Percentiles rank a stretch among this genome's conserved stretches.
Evolutionary conservation across 2,113 vertebrate genomes (phyloP).

Genomic region (Epinephelus fuscoguttatus): DNA sequence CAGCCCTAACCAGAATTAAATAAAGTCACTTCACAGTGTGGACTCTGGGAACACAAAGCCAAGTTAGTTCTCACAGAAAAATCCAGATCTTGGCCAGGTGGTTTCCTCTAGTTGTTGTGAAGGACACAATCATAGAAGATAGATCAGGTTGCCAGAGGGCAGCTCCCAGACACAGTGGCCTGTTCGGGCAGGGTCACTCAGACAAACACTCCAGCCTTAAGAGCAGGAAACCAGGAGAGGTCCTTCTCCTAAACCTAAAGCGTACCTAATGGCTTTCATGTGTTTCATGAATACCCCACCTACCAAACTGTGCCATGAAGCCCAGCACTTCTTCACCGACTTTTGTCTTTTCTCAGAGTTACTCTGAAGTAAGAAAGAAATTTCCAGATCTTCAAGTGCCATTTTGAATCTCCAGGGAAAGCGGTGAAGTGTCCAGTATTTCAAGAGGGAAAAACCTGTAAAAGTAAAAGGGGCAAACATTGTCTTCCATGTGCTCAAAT

Average conservation of each 20-base stretch:
- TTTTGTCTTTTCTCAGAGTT: slow-evolving; percentile 35
- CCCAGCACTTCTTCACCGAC: slow-evolving; percentile 42
- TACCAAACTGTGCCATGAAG: slow-evolving; percentile 40
- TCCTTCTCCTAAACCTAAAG: slow-evolving; percentile 53
- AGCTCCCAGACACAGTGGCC: slow-evolving; percentile 57
- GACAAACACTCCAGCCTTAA: slow-evolving; percentile 69
- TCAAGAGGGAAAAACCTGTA: slow-evolving; percentile 8
- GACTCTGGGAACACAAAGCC: slow-evolving; percentile 68
- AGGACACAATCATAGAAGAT: slow-evolving; percentile 50
- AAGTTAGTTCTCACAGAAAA: slow-evolving; percentile 71
- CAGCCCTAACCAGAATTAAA: slow-evolving; percentile 1
- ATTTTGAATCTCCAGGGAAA: slow-evolving; percentile 27
- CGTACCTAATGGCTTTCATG: slow-evolving; percentile 71
- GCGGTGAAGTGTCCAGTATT: slow-evolving; percentile 21
- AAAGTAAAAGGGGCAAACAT: slow-evolving; percentile 10
- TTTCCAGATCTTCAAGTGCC: slow-evolving; percentile 11
- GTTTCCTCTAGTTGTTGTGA: slow-evolving; percentile 51
- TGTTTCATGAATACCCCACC: slow-evolving; percentile 64
- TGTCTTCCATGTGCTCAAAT: slow-evolving; percentile 28
- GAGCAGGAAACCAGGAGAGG: slow-evolving; percentile 67
- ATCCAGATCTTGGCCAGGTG: slow-evolving; percentile 63
- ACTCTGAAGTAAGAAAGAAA: slow-evolving; percentile 3
- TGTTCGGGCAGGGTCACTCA: slow-evolving; percentile 62
- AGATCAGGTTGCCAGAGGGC: slow-evolving; percentile 32
- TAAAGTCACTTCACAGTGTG: slow-evolving; percentile 31